Conservation (phyloP, 1,140 invertebrate species). For the Apis mellifera region DNA sequence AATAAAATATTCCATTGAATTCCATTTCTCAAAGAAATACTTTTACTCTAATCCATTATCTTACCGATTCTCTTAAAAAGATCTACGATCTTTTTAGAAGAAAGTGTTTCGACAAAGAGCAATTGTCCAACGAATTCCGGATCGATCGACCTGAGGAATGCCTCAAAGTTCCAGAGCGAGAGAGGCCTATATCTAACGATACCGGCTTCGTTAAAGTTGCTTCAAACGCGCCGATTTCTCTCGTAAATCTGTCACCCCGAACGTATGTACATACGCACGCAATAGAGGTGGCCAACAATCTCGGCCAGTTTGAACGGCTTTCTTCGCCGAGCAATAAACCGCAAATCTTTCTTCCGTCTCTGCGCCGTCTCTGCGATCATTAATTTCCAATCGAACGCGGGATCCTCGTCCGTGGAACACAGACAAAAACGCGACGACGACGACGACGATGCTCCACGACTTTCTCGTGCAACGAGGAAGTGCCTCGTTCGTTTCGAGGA, state of each 20-base stretch:
- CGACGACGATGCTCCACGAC: not conserved
- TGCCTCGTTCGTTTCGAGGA: not conserved
- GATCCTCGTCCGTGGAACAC: not conserved
- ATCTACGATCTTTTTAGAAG: not conserved
- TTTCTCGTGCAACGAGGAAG: not conserved
- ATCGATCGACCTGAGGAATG: slow-evolving; percentile 45
- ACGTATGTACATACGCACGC: slow-evolving; percentile 46
- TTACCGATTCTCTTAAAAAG: not conserved
- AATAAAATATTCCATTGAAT: no score
- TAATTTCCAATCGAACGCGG: slow-evolving; percentile 60
- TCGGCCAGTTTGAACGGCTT: slow-evolving; percentile 56
- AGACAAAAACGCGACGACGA: slow-evolving; percentile 10
- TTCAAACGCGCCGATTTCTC: slow-evolving; percentile 65
- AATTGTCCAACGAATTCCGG: not conserved
- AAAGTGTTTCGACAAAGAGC: not conserved
- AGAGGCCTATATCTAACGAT: slow-evolving; percentile 58
- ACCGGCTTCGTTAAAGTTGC: slow-evolving; percentile 62
- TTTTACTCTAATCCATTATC: no score
- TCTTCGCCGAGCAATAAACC: slow-evolving; percentile 63
- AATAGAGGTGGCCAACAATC: slow-evolving; percentile 60
- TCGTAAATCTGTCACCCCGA: slow-evolving; percentile 69
- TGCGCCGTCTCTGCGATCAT: slow-evolving; percentile 49
- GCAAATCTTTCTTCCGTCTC: slow-evolving; percentile 55
- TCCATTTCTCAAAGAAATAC: no score
- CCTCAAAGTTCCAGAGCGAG: slow-evolving; percentile 15